Base-by-base conservation (phyloP, 2,797 vertebrate species). In the Alosa sapidissima region DNA sequence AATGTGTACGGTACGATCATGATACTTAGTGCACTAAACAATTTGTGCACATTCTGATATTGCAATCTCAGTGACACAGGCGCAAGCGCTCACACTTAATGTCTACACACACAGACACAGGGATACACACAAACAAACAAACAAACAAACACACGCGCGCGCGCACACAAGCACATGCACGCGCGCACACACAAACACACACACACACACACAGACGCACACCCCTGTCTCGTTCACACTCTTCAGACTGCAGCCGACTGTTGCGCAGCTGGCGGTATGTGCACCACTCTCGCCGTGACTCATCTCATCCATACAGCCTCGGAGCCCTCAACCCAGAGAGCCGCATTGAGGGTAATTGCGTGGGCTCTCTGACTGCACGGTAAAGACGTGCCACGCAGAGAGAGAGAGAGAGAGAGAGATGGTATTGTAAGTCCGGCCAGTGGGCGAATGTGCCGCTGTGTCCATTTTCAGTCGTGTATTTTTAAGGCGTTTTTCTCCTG, bases 201-300 rank as follows among this genome's bases (percentile, higher is more conserved):
- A 86, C 86, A 47, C 84, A 62, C 10, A 55, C 83, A 28, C 19
- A 75, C 87, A 65, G 84, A 81, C 68, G 86, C 87, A 47, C 16
- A 84, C 84, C 86, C 83, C 33, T 81, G 33, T 81, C 14, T 65
- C 54, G 14, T 78, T 41, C 84, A 55, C 82, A 49, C 54, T 49
- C n/a, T 21, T 41, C 41, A 0, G 41, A 51, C 49, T 47, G 58
- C 68, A 36, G 47, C 65, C 28, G 72, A 83, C 33, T 81, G 83
- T 47, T 41, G 51, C 9, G 82, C 72, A 60, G 14, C 51, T 48
- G 24, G 81, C 41, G 78, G 65, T 52, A 72, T 24, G n/a, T 87
- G 78, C 86, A 84, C 2, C 60, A 41, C 33, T 72, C n/a, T 72
- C 33, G 81, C 48, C 83, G 87, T 93, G 92, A 94, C 82, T 93